Percentiles rank a stretch among this genome's conserved stretches.
Conservation (phyloP, 2,797 vertebrate genomes). For the Mus spretus region DNA sequence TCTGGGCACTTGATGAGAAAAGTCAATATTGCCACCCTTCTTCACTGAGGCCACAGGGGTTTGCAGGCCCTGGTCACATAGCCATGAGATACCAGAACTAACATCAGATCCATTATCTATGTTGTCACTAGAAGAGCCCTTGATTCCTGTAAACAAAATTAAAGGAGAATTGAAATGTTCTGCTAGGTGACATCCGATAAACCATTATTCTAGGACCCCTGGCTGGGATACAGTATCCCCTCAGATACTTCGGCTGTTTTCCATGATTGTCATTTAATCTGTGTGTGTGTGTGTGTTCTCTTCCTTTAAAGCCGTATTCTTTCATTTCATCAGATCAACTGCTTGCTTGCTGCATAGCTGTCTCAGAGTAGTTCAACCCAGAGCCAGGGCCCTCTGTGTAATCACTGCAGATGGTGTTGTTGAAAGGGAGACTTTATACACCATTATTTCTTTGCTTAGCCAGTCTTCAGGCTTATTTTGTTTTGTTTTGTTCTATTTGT, state of each 20-base stretch:
- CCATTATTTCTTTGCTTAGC: slow-evolving; percentile 48
- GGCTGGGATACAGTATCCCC: neutral
- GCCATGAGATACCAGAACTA: neutral
- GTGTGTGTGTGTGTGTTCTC: neutral
- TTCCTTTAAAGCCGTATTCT: slow-evolving; percentile 48
- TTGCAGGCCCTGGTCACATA: neutral
- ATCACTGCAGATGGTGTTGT: slow-evolving; percentile 4
- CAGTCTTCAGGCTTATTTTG: slow-evolving; percentile 28
- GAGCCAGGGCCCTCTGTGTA: neutral
- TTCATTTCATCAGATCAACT: slow-evolving; percentile 37
- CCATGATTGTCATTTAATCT: neutral
- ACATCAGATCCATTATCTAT: slow-evolving; percentile 21
- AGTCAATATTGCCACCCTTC: neutral
- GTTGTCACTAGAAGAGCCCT: neutral
- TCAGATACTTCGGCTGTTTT: neutral
- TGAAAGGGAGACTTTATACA: slow-evolving; percentile 53
- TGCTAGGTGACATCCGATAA: neutral
- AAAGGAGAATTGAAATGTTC: neutral
- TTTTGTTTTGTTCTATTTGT: slow-evolving; percentile 49
- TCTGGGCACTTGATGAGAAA: slow-evolving; percentile 14
- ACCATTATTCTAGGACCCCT: neutral
- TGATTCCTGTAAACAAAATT: neutral
- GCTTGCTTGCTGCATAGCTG: slow-evolving; percentile 43
- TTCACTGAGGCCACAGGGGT: neutral
- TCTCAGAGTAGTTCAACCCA: neutral